phyloP scores from a whole-genome alignment of 2,113 vertebrate genomes.

The Tinamus guttatus region DNA sequence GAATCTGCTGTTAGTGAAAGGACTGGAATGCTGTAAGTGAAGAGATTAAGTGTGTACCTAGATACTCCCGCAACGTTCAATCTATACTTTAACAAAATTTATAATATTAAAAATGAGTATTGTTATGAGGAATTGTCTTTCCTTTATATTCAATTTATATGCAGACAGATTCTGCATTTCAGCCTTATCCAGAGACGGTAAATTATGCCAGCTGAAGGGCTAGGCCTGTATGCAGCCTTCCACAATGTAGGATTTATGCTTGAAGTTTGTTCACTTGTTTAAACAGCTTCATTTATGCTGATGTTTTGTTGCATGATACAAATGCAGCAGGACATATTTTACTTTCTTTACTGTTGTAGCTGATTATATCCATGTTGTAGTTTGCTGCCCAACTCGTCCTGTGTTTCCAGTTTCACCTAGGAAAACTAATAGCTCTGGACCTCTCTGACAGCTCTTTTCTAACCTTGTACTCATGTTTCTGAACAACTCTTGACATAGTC shows the following conservation, averaged over 20 bases:
- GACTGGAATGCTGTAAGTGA: rapidly evolving
- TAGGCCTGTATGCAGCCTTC: not conserved
- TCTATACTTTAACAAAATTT: not conserved
- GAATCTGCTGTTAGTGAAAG: not conserved
- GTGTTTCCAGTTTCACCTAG: not conserved
- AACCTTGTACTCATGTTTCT: not conserved
- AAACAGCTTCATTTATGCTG: not conserved
- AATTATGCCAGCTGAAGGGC: not conserved
- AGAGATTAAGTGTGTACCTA: not conserved
- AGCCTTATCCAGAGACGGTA: not conserved
- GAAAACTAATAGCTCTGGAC: conserved; percentile 21
- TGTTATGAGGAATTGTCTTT: not conserved
- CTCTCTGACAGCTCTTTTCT: not conserved
- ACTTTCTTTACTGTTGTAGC: not conserved
- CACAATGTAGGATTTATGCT: not conserved
- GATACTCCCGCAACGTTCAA: rapidly evolving
- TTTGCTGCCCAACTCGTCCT: not conserved
- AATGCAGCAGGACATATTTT: not conserved
- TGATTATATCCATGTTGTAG: not conserved
- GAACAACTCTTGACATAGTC: not conserved
- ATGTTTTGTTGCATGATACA: not conserved
- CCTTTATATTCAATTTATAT: not conserved
- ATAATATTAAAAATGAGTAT: not conserved
- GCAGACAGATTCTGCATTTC: not conserved
- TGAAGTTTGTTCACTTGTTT: not conserved